Evolutionary conservation across 2,113 vertebrate genomes (phyloP), one percentile per base, ranked within the genome.

Genomic region (Cyphomyrus plagiostoma): DNA sequence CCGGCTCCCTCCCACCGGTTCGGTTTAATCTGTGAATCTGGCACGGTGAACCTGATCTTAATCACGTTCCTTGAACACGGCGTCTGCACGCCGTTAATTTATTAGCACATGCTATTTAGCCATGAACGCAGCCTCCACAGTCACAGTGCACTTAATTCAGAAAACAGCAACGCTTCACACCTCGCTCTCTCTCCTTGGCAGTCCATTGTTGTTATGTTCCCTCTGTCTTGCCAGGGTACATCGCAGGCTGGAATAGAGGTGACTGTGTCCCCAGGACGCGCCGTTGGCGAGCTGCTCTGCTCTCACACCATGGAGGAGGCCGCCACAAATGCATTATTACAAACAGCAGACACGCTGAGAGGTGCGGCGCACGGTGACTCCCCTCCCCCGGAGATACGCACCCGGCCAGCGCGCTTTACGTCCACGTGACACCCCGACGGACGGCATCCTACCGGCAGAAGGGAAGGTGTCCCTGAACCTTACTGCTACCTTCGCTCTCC

Each of bases 161-260:
- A 86, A 87, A 87, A 87, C 49, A 87, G 50, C n/a, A 87, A 87
- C 86, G 26, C 86, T 87, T 87, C 86, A 87, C 86, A 87, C 50
- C 50, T 30, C 86, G 8, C 26, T 52, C 50, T n/a, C 48, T 87
- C 30, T 87, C 50, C 49, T 50, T 87, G 86, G 86, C 86, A 87
- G 50, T 6, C 86, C 48, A 87, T 56, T 52, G 86, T 87, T 58
- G 56, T 56, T 56, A 87, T 87, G 86, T 87, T 87, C 86, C 86
- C 30, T 53, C 48, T 13, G 58, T 87, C 86, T 30, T 87, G 86
- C 86, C 86, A 87, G 86, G 50, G 50, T 87, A 87, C 49, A 87
- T 87, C 30, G 49, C 86, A 52, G 86, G 86, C 86, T 87, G 49
- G 50, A 87, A 87, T 87, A 53, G 86, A 87, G 86, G 86, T 87